phyloP scores from a whole-genome alignment of 2,113 vertebrate species.

The Eudyptes chrysolophus region DNA sequence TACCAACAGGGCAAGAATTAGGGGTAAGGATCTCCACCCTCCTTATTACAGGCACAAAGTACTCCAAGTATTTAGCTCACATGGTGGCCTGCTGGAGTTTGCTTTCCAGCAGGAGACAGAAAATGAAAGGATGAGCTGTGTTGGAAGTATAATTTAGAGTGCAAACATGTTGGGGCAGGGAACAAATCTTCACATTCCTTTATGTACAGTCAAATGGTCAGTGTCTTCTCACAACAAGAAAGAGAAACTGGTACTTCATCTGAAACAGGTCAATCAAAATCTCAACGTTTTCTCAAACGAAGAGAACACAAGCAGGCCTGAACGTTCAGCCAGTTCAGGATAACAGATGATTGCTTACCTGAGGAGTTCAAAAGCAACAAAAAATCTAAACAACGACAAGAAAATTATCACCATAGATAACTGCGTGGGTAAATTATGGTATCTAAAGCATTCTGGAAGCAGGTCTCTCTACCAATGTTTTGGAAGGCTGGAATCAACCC shows the following conservation, averaged over 20 bases:
- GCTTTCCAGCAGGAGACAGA: background rate
- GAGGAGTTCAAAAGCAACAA: background rate
- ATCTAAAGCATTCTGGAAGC: background rate
- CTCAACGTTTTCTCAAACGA: background rate
- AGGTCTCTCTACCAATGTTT: background rate
- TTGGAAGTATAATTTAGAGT: background rate
- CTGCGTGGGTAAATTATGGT: background rate
- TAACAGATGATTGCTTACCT: background rate
- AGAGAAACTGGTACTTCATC: background rate
- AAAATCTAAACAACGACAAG: background rate
- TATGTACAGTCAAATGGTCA: background rate
- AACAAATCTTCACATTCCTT: background rate
- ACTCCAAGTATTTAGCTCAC: background rate
- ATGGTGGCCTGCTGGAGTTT: background rate
- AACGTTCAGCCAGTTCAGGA: background rate
- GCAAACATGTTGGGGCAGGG: background rate
- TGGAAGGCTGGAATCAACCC: conserved; percentile 35
- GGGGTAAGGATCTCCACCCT: background rate
- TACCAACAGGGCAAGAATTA: background rate
- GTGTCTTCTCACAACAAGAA: background rate
- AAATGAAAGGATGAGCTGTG: background rate
- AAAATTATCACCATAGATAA: background rate
- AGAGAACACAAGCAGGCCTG: background rate
- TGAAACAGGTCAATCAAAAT: background rate
- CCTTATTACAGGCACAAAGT: background rate